Percentiles rank a stretch among this genome's conserved stretches.
These are phyloP conservation scores for Lipophrys pholis DNA, from an alignment of 2,113 vertebrate species.

Conservation along the genomic window DNA sequence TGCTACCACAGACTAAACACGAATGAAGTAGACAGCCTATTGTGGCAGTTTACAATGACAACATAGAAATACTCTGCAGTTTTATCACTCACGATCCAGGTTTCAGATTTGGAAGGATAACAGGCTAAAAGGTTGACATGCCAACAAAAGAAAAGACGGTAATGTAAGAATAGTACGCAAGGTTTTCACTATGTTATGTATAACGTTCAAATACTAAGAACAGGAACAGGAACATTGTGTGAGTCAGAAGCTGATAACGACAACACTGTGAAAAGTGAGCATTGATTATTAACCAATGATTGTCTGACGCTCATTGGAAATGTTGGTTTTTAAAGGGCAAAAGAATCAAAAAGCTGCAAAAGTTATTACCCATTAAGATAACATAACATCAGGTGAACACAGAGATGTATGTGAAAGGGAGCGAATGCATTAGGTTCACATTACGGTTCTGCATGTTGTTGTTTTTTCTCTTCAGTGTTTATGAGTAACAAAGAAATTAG, in stretches of 20 bases:
- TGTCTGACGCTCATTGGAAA: too few relatives aligned
- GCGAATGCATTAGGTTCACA: too few relatives aligned
- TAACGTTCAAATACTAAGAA: conserved; percentile 5
- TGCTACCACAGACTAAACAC: neutral
- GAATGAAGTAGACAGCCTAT: conserved; percentile 8
- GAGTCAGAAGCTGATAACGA: neutral
- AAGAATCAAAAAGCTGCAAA: neutral
- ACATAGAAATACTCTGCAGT: neutral
- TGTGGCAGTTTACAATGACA: neutral
- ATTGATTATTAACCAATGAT: too few relatives aligned
- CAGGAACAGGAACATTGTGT: neutral
- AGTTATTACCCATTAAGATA: too few relatives aligned
- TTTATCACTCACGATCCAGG: neutral
- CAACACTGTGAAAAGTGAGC: neutral
- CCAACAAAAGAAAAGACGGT: neutral
- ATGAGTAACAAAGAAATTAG: too few relatives aligned
- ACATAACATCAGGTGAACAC: too few relatives aligned
- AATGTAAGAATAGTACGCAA: neutral
- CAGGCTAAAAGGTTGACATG: too few relatives aligned
- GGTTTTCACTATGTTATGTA: neutral
- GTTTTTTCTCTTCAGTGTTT: too few relatives aligned
- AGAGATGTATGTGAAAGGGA: too few relatives aligned
- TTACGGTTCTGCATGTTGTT: too few relatives aligned
- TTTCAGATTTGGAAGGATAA: too few relatives aligned
- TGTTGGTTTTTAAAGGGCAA: too few relatives aligned